Evolutionary conservation across 2,797 vertebrate species (phyloP), one percentile per base, ranked within the genome.

Genomic region (Scolopax rusticola): DNA sequence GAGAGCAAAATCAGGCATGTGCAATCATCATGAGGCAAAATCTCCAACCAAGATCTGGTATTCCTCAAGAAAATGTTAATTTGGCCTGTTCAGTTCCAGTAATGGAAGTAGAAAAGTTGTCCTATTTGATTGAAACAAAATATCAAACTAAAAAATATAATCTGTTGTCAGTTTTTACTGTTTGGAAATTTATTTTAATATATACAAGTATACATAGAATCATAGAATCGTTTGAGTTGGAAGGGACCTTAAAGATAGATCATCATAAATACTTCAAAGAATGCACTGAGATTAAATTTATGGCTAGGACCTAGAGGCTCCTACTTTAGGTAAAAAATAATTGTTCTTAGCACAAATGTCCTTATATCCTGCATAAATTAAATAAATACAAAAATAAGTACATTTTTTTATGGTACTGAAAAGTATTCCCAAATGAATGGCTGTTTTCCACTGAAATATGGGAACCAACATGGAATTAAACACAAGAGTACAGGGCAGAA

Each of bases 251-350:
- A 36, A 36, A 36, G 36, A 36, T 36, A 36, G 36, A 36, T 36
- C 36, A 36, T 36, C 36, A 36, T 48, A 24, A 48, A 48, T 36
- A 50, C 41, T 90, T 68, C 63, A 87, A 77, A 85, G 64, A 73
- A 12, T 11, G 13, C 18, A 69, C 9, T 16, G n/a, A 85, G 56
- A 56, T 61, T 38, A 89, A 25, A 45, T 89, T 92, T 77, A 74
- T 60, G 9, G 25, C 13, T 36, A 20, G 14, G n/a, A 76, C 32
- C 36, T 32, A 33, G 12, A 11, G 48, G 36, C 2, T 85, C 40
- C 19, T n/a, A 32, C 40, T 40, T 77, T 45, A 63, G 60, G 25
- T 27, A 83, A 87, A 95, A 93, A 92, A 82, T 45, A 80, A 60
- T 63, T 82, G 48, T 50, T 53, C 50, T 45, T 82, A 82, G 82